These are phyloP conservation scores for Camelus dromedarius DNA, from an alignment of 2,113 vertebrate genomes.

Conservation along the genomic window DNA sequence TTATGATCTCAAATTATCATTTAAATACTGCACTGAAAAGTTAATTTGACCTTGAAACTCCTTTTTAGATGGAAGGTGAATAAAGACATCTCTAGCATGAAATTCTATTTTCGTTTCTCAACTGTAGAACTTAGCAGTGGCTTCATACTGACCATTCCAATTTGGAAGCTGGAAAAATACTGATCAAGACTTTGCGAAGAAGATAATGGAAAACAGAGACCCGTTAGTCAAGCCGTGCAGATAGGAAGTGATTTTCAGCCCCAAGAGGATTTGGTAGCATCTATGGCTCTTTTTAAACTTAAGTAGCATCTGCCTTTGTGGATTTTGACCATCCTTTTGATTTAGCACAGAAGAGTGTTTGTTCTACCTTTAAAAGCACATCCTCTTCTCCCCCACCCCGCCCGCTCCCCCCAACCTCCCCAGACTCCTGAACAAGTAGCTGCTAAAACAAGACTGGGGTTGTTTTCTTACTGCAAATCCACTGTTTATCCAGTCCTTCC, in stretches of 20 bases:
- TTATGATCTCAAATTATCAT: not conserved
- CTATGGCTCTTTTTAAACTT: conserved; percentile 48
- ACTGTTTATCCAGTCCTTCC: conserved; percentile 78
- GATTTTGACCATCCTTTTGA: conserved; percentile 70
- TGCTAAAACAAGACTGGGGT: conserved; percentile 67
- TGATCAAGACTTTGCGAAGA: not conserved
- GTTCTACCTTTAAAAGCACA: conserved; percentile 81
- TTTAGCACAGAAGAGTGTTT: conserved; percentile 77
- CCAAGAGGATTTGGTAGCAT: conserved; percentile 43
- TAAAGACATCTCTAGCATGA: conserved; percentile 25
- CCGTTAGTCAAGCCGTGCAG: not conserved
- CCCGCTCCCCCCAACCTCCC: not conserved
- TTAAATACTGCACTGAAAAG: conserved; percentile 15
- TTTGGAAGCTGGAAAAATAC: conserved; percentile 58
- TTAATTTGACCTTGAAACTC: conserved; percentile 32
- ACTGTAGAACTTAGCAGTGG: not conserved
- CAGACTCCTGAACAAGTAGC: conserved; percentile 36
- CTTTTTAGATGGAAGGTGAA: conserved; percentile 1
- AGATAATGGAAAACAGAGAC: conserved; percentile 39
- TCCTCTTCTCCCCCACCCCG: not conserved
- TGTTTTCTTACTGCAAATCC: conserved; percentile 73
- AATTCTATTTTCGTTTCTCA: conserved; percentile 30
- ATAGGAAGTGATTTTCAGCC: conserved; percentile 71
- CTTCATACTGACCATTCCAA: not conserved
- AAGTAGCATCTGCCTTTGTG: conserved; percentile 60